Conservation (phyloP, 2,797 vertebrate species). For the Setipinna tenuifilis region DNA sequence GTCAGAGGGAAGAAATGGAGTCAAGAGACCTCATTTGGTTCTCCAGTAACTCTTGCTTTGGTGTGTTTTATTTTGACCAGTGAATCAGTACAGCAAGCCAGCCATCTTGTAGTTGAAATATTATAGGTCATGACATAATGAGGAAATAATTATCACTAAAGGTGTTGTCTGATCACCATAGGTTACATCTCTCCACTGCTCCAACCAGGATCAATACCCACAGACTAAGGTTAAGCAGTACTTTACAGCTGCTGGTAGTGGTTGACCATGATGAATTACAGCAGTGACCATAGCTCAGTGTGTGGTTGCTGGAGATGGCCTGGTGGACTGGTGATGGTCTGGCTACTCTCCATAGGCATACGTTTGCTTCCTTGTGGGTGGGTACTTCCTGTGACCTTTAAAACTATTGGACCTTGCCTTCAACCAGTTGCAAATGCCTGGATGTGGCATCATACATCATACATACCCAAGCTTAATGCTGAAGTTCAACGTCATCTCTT, state of each 20-base stretch:
- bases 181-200: neutral
- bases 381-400: too few species aligned
- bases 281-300: neutral
- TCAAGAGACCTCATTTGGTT: neutral
- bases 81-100: neutral
- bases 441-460: too few species aligned
- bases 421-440: too few species aligned
- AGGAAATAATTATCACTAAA: neutral
- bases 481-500: too few species aligned
- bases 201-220: neutral
- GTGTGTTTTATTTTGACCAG: neutral
- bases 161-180: neutral
- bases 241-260: neutral
- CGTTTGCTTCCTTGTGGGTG: too few species aligned
- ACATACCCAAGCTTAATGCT: too few species aligned
- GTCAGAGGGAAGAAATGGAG: neutral
- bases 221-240: neutral
- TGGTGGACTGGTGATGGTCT: too few species aligned
- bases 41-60: neutral
- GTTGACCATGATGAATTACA: neutral
- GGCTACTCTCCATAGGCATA: too few species aligned
- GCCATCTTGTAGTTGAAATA: neutral
- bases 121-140: neutral
- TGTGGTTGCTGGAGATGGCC: too few species aligned
- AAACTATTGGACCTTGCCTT: too few species aligned